A percentile compares a stretch with the other conserved stretches of the same genome.
Evolutionary conservation across 2,888 invertebrate genomes (phyloP).

Genomic region (Cactoblastis cactorum): DNA sequence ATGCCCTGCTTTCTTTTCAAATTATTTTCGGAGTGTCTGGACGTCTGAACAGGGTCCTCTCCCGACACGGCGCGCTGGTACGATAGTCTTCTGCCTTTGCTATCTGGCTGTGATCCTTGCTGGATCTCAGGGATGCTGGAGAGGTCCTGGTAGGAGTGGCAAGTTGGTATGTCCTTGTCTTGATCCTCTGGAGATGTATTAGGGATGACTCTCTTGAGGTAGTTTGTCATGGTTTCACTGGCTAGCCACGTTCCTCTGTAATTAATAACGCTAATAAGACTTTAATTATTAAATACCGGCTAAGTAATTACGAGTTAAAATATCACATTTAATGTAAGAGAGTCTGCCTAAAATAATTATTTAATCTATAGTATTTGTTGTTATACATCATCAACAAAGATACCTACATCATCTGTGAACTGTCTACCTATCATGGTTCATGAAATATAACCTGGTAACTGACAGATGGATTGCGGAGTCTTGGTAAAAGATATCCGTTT

Average conservation of each 20-base stretch:
- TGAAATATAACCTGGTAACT: too few species aligned
- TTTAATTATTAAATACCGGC: too few species aligned
- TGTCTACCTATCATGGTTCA: too few species aligned
- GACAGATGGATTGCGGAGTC: too few species aligned
- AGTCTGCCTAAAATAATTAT: too few species aligned
- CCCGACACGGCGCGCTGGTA: slow-evolving; percentile 70
- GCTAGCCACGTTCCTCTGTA: slow-evolving; percentile 69
- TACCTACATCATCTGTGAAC: too few species aligned
- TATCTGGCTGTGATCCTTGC: slow-evolving; percentile 35
- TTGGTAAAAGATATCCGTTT: too few species aligned
- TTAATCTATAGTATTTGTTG: too few species aligned
- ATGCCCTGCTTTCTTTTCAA: slow-evolving; percentile 41
- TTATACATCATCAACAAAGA: too few species aligned
- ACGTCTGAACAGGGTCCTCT: slow-evolving; percentile 50
- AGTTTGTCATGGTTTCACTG: slow-evolving; percentile 62
- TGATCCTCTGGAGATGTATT: too few species aligned
- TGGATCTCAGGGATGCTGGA: slow-evolving; percentile 50
- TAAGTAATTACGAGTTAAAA: too few species aligned
- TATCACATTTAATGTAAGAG: too few species aligned
- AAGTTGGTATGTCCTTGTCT: slow-evolving; percentile 48
- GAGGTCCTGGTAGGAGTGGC: slow-evolving; percentile 56
- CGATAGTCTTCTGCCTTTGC: slow-evolving; percentile 60
- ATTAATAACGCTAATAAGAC: slow-evolving; percentile 13
- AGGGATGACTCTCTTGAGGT: slow-evolving; percentile 56
- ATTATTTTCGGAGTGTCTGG: slow-evolving; percentile 40